Conservation (phyloP, 2,113 vertebrate species). For the Crotalus viridis region DNA sequence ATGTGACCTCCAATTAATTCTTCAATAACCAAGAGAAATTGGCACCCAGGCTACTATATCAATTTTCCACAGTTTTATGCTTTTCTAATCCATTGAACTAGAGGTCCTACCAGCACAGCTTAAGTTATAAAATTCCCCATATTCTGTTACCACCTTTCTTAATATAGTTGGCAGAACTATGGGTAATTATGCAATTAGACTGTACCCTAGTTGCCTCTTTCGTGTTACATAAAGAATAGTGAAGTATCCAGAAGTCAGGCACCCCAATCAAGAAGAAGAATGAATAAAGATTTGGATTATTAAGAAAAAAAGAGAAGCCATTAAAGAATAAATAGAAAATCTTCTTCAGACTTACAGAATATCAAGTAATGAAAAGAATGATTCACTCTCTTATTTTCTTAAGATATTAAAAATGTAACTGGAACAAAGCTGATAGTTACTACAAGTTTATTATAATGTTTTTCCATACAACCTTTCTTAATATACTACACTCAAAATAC, state of each 20-base stretch:
- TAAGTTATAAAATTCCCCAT: not conserved
- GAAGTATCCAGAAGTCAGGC: not conserved
- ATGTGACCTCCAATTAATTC: not conserved
- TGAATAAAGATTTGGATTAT: not conserved
- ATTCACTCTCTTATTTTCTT: not conserved
- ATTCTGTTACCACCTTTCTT: not conserved
- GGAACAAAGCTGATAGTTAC: not conserved
- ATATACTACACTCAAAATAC: not conserved
- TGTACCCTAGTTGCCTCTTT: not conserved
- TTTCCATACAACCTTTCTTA: not conserved
- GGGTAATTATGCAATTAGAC: not conserved
- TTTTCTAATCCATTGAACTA: not conserved
- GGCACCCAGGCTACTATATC: not conserved
- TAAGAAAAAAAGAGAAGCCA: not conserved
- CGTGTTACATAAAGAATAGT: not conserved
- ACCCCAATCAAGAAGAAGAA: not conserved
- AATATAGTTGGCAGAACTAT: not conserved
- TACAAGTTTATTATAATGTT: not conserved
- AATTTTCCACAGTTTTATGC: not conserved
- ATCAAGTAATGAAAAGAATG: not conserved
- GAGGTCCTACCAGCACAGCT: not conserved
- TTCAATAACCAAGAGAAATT: not conserved
- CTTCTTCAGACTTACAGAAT: not conserved
- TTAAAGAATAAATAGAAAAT: not conserved
- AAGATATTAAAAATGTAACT: not conserved